These are phyloP conservation scores for Limnephilus lunatus DNA, from an alignment of 2,888 invertebrate genomes.

Conservation along the genomic window DNA sequence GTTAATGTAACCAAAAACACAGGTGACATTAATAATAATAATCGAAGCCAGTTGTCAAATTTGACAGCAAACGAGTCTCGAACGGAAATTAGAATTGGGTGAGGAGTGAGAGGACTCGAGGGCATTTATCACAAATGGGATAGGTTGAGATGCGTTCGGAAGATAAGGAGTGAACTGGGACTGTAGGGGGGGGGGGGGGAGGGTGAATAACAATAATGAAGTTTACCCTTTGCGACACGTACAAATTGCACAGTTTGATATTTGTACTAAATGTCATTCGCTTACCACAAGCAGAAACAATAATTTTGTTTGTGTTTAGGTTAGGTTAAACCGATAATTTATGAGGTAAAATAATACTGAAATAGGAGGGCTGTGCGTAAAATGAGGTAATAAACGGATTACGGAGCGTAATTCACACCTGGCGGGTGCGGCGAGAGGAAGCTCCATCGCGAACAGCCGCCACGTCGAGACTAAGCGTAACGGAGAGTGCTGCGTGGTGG, in stretches of 20 bases:
- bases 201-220: conserved; percentile 2
- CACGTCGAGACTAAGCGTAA: no score
- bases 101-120: neutral
- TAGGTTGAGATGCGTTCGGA: neutral
- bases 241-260: neutral
- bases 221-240: neutral
- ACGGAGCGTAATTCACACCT: no score
- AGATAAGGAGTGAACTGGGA: neutral
- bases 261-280: neutral
- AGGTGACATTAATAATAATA: conserved; percentile 2
- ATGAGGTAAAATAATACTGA: neutral
- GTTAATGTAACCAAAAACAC: neutral
- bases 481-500: no score
- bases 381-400: no score
- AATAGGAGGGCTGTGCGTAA: neutral
- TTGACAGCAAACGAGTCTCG: neutral
- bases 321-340: neutral
- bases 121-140: conserved; percentile 2
- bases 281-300: neutral
- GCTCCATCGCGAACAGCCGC: no score
- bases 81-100: neutral
- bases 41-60: neutral
- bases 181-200: neutral
- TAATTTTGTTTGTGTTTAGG: neutral
- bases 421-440: no score